These are phyloP conservation scores for Brachyrhaphis roseni DNA, from an alignment of 2,797 vertebrate genomes.

Conservation along the genomic window DNA sequence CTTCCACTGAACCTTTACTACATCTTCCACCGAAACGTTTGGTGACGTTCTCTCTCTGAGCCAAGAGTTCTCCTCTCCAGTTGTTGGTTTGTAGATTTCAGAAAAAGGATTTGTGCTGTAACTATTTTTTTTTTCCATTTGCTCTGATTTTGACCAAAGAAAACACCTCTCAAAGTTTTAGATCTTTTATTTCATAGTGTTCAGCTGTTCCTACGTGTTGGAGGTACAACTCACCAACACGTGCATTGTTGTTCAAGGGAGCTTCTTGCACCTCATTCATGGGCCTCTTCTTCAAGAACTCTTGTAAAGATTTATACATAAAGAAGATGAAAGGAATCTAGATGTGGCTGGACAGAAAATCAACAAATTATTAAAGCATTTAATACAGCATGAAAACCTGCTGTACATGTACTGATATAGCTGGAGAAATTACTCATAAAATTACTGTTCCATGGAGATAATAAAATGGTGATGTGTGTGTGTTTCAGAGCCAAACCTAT, in stretches of 20 bases:
- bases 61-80: slow-evolving; percentile 25
- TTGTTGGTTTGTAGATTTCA: slow-evolving; percentile 34
- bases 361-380: slow-evolving; percentile 60
- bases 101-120: slow-evolving; percentile 52
- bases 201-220: slow-evolving; percentile 59
- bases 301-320: slow-evolving; percentile 84
- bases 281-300: slow-evolving; percentile 83
- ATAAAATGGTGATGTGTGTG: slow-evolving; percentile 20
- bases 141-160: slow-evolving; percentile 97
- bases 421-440: slow-evolving; percentile 44
- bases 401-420: slow-evolving; percentile 64
- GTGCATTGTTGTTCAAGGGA: slow-evolving; percentile 12
- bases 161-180: slow-evolving; percentile 71
- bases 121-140: slow-evolving; percentile 35
- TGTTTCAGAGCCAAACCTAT: slow-evolving; percentile 38
- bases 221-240: slow-evolving; percentile 17
- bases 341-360: slow-evolving; percentile 62
- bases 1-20: slow-evolving; percentile 21
- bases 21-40: slow-evolving; percentile 34
- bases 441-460: neutral
- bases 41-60: slow-evolving; percentile 26
- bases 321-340: slow-evolving; percentile 61
- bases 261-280: slow-evolving; percentile 69
- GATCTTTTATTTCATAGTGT: slow-evolving; percentile 25
- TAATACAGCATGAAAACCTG: slow-evolving; percentile 75